phyloP scores from a whole-genome alignment of 1,140 invertebrate genomes.

The Araneus ventricosus region DNA sequence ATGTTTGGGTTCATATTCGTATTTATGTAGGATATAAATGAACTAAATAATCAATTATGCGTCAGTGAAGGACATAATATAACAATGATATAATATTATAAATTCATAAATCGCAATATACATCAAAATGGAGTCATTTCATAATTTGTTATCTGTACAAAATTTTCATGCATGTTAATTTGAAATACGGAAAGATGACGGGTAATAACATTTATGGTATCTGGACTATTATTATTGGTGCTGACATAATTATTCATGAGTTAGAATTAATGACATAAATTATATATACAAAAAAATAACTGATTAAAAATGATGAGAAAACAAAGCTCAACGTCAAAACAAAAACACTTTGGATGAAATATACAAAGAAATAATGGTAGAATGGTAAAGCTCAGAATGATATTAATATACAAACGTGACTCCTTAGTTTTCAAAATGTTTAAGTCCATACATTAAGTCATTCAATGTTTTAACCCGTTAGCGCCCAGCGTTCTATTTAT shows the following conservation, averaged over 20 bases:
- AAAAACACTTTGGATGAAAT: not conserved
- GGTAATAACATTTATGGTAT: not conserved
- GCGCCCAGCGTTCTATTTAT: no score
- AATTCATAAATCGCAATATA: not conserved
- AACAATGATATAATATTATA: not conserved
- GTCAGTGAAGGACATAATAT: no score
- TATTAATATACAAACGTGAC: not conserved
- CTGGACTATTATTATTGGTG: not conserved
- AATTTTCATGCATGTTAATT: not conserved
- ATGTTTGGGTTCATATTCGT: not conserved
- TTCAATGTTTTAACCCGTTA: no score
- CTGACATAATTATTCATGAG: not conserved
- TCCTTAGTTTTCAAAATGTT: not conserved
- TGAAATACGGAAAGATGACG: not conserved
- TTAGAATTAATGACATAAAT: not conserved
- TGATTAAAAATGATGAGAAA: not conserved
- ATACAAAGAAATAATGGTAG: not conserved
- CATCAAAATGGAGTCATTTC: not conserved
- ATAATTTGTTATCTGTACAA: not conserved
- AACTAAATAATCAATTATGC: not conserved
- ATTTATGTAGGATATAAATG: not conserved
- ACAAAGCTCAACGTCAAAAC: not conserved
- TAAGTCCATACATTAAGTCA: not conserved
- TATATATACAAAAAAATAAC: not conserved
- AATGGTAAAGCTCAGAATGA: conserved; percentile 7